These are phyloP conservation scores for Neopipo cinnamomea DNA, from an alignment of 2,113 vertebrate species.

Conservation along the genomic window DNA sequence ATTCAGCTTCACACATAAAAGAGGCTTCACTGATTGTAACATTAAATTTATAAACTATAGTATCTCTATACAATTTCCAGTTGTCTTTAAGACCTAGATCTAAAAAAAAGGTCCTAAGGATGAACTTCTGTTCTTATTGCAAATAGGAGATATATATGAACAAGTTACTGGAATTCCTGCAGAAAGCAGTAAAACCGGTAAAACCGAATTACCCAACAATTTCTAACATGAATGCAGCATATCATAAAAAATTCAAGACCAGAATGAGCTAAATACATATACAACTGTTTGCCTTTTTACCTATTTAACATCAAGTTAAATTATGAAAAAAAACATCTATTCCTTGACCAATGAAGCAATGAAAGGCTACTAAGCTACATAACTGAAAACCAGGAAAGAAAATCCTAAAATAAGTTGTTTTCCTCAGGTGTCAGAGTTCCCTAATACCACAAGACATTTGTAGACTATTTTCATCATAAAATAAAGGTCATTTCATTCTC, in stretches of 20 bases:
- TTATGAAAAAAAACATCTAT: not conserved
- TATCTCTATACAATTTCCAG: not conserved
- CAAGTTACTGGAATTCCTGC: not conserved
- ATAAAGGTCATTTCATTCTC: conserved; percentile 25
- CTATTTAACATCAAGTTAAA: not conserved
- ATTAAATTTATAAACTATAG: not conserved
- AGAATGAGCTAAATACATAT: not conserved
- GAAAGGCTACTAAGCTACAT: not conserved
- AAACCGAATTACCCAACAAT: not conserved
- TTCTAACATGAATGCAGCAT: not conserved
- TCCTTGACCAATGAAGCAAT: not conserved
- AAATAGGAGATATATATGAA: not conserved
- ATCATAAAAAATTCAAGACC: not conserved
- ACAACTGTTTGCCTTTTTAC: not conserved
- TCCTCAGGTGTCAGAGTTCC: not conserved
- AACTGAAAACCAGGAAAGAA: not conserved
- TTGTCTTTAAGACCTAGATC: not conserved
- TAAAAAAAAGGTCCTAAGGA: not conserved
- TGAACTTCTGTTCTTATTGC: not conserved
- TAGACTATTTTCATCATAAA: not conserved
- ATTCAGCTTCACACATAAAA: not conserved
- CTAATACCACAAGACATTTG: not conserved
- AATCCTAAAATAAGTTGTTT: not conserved
- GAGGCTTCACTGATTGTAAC: not conserved
- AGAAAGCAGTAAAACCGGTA: not conserved